phyloP scores from a whole-genome alignment of 2,888 invertebrate species.

The Acanthosepion lycidas region DNA sequence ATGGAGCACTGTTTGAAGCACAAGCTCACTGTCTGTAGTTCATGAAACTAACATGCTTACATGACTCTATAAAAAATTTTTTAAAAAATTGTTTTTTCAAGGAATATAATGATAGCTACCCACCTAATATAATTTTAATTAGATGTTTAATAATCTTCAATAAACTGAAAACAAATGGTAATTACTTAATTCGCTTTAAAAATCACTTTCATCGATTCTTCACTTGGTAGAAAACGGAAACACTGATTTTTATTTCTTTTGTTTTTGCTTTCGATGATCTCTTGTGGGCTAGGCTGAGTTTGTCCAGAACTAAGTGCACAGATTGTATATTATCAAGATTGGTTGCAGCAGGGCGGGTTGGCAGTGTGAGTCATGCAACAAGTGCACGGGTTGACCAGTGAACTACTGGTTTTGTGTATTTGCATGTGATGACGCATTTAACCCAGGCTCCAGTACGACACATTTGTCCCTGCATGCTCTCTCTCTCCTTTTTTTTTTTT shows the following conservation, averaged over 20 bases:
- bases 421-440: conserved; percentile 20
- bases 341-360: neutral
- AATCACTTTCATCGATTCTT: too few species aligned
- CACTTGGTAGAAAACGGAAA: neutral
- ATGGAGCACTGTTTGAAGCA: too few species aligned
- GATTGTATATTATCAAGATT: neutral
- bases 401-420: neutral
- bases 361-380: neutral
- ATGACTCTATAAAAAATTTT: too few species aligned
- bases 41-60: too few species aligned
- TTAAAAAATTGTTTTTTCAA: too few species aligned
- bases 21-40: too few species aligned
- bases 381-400: neutral
- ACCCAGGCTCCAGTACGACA: neutral
- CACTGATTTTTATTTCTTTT: neutral
- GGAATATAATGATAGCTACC: too few species aligned
- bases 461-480: neutral
- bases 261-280: neutral
- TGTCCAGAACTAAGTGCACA: neutral
- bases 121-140: too few species aligned
- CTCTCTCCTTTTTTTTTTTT: neutral
- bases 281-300: neutral
- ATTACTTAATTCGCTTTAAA: too few species aligned
- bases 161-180: too few species aligned
- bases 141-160: too few species aligned